Evolutionary conservation across 2,888 invertebrate species (phyloP).

Genomic region (Aleiodes leptofemur): DNA sequence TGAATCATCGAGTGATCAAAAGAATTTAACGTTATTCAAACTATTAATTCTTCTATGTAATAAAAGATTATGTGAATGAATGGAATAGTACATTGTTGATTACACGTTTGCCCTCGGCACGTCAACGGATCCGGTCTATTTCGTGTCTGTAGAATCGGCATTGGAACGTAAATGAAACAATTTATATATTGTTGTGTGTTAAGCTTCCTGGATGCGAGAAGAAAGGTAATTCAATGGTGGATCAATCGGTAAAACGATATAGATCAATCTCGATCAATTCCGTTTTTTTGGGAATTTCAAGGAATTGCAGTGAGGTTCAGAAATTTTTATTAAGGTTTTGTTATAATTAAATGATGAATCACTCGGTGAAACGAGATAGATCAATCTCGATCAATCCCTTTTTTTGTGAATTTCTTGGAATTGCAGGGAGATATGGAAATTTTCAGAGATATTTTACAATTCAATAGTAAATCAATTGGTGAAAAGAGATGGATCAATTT

Average conservation of each 20-base stretch:
- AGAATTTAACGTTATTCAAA: not conserved
- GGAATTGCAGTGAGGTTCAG: too few relatives aligned
- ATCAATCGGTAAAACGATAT: not conserved
- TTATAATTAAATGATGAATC: too few relatives aligned
- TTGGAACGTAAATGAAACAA: constrained; percentile 37
- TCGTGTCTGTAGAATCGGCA: constrained; percentile 41
- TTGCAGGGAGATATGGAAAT: too few relatives aligned
- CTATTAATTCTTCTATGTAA: not conserved
- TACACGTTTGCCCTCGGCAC: constrained; percentile 20
- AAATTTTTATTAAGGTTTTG: too few relatives aligned
- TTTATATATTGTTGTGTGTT: constrained; percentile 9
- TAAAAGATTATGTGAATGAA: constrained; percentile 16
- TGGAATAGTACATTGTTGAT: constrained; percentile 17
- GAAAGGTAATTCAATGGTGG: too few relatives aligned
- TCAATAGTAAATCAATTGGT: too few relatives aligned
- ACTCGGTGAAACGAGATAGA: not conserved
- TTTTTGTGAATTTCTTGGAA: too few relatives aligned
- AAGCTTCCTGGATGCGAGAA: not conserved
- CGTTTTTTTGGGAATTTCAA: too few relatives aligned
- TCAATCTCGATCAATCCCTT: too few relatives aligned
- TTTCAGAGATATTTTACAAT: too few relatives aligned
- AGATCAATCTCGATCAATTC: too few relatives aligned
- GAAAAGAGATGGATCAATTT: too few relatives aligned
- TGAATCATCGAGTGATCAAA: not conserved
- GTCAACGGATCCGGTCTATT: constrained; percentile 36